A percentile compares a stretch with the other conserved stretches of the same genome.
Conservation (phyloP, 2,797 vertebrate species). For the Schizothorax lantsangensis region DNA sequence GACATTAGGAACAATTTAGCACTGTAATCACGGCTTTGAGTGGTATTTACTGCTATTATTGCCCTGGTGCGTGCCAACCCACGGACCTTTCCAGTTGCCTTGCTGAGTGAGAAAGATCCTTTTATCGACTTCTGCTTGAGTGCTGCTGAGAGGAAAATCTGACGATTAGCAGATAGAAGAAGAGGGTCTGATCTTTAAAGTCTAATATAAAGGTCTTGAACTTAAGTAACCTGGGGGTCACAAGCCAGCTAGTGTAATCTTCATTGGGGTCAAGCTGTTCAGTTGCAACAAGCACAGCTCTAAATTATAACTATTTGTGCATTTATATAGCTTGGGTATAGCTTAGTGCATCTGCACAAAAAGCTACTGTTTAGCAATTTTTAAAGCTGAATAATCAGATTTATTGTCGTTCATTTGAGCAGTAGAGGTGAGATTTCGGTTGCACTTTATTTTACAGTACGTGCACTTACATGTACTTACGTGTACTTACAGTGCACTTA, state of each 20-base stretch:
- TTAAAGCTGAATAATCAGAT: neutral
- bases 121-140: constrained; percentile 10
- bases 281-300: neutral
- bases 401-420: neutral
- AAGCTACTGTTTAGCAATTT: neutral
- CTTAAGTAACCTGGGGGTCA: neutral
- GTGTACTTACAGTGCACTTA: too few relatives aligned
- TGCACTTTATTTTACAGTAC: too few relatives aligned
- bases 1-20: constrained; percentile 63
- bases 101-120: constrained; percentile 37
- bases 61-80: constrained; percentile 59
- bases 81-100: constrained; percentile 53
- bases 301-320: neutral
- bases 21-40: constrained; percentile 64
- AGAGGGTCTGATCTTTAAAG: neutral
- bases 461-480: too few relatives aligned
- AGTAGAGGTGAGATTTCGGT: neutral
- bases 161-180: neutral
- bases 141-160: constrained; percentile 21
- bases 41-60: constrained; percentile 68
- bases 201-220: neutral
- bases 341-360: neutral
- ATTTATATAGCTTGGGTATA: neutral
- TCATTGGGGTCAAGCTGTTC: neutral
- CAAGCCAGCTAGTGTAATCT: neutral